A percentile compares a stretch with the other conserved stretches of the same genome.
phyloP scores from a whole-genome alignment of 2,888 invertebrate species.

The Dascillus cervinus region DNA sequence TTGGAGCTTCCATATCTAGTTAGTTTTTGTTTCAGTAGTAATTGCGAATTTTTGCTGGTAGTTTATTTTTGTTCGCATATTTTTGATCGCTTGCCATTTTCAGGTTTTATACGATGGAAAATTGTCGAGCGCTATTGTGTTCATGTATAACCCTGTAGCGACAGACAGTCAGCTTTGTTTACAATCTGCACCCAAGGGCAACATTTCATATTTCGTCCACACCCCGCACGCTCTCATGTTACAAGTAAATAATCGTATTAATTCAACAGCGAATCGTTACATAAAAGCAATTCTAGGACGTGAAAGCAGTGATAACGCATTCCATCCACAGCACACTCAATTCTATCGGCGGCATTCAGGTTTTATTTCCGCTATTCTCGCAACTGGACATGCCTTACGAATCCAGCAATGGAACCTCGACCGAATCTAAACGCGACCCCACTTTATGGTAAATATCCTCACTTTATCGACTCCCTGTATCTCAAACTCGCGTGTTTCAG shows the following conservation, averaged over 20 bases:
- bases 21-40: no score
- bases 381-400: constrained; percentile 94
- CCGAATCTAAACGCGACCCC: constrained; percentile 77
- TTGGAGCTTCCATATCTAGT: no score
- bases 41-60: no score
- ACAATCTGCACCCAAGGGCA: constrained; percentile 97
- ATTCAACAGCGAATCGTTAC: not conserved
- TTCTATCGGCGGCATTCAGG: constrained; percentile 97
- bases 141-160: constrained; percentile 99
- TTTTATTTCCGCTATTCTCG: constrained; percentile 94
- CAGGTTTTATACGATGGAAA: constrained; percentile 98
- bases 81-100: no score
- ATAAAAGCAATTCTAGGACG: constrained; percentile 64
- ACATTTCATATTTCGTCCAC: constrained; percentile 96
- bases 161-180: constrained; percentile 98
- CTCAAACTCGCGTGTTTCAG: constrained; percentile 46
- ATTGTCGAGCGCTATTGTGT: constrained; percentile 92
- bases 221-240: constrained; percentile 99
- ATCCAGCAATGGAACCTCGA: constrained; percentile 57
- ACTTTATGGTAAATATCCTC: constrained; percentile 67
- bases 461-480: not conserved
- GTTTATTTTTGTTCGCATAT: no score
- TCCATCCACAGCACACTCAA: constrained; percentile 98
- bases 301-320: constrained; percentile 98
- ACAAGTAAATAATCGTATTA: constrained; percentile 55